Percentiles rank a stretch among this genome's conserved stretches.
Conservation (phyloP, 1,140 invertebrate species). For the Magallana angulata region DNA sequence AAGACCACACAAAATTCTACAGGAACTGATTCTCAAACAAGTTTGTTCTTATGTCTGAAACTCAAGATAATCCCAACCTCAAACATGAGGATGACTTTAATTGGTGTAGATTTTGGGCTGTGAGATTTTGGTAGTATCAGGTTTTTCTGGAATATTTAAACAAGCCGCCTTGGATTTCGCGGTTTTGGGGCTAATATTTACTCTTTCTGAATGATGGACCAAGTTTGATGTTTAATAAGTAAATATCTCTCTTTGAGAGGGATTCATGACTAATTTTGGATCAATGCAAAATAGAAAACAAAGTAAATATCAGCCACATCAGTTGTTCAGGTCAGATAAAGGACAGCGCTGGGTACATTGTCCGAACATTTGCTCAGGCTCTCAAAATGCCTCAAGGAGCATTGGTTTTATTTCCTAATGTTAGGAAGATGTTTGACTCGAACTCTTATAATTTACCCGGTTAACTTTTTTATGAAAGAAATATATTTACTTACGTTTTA, state of each 20-base stretch:
- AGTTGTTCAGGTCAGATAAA: background rate
- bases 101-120: background rate
- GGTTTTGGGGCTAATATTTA: background rate
- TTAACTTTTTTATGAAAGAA: background rate
- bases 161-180: background rate
- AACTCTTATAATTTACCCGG: background rate
- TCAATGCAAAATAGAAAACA: conserved; percentile 27
- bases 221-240: conserved; percentile 33
- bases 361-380: conserved; percentile 14
- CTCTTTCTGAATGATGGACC: conserved; percentile 8
- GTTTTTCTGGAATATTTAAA: conserved; percentile 23
- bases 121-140: conserved; percentile 1
- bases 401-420: background rate
- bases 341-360: background rate
- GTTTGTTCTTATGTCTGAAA: background rate
- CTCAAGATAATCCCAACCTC: conserved; percentile 12
- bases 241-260: conserved; percentile 18
- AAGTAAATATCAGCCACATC: conserved; percentile 8
- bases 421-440: background rate
- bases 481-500: background rate
- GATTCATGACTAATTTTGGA: background rate
- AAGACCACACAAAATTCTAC: conserved; percentile 21
- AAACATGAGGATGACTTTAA: conserved; percentile 2
- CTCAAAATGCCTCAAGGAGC: background rate
- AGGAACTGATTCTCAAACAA: background rate